Conservation (phyloP, 1,140 invertebrate species). For the Hyphantria cunea region DNA sequence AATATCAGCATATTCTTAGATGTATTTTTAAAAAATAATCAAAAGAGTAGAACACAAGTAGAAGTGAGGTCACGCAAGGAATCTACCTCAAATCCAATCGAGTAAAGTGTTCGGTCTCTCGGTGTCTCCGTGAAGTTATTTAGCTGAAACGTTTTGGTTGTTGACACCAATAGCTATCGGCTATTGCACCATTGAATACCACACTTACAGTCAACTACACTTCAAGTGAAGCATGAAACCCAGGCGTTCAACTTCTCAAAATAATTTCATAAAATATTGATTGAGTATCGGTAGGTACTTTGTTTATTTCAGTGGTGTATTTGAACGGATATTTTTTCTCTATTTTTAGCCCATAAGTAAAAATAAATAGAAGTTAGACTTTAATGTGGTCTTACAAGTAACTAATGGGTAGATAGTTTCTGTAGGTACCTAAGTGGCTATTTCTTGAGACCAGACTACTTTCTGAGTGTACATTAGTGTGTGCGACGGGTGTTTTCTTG, state of each 20-base stretch:
- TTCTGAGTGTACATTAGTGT: constrained; percentile 77
- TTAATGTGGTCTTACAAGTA: constrained; percentile 73
- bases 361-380: constrained; percentile 72
- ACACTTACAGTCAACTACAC: no score
- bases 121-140: constrained; percentile 59
- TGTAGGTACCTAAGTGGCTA: constrained; percentile 70
- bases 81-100: constrained; percentile 72
- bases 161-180: constrained; percentile 54
- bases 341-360: constrained; percentile 52
- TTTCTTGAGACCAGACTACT: constrained; percentile 71
- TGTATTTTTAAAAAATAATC: constrained; percentile 26
- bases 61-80: constrained; percentile 50
- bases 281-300: no score
- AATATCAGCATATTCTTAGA: constrained; percentile 6
- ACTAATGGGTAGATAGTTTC: constrained; percentile 76
- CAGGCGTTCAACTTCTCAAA: no score
- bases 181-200: constrained; percentile 38
- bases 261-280: no score
- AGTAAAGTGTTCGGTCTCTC: constrained; percentile 65
- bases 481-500: constrained; percentile 56
- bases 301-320: no score
- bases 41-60: constrained; percentile 23
- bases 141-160: constrained; percentile 71
- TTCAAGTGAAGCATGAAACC: no score
- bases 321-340: no score